Evolutionary conservation across 2,797 vertebrate genomes (phyloP).

Genomic region (Mormyrops boulengeri): DNA sequence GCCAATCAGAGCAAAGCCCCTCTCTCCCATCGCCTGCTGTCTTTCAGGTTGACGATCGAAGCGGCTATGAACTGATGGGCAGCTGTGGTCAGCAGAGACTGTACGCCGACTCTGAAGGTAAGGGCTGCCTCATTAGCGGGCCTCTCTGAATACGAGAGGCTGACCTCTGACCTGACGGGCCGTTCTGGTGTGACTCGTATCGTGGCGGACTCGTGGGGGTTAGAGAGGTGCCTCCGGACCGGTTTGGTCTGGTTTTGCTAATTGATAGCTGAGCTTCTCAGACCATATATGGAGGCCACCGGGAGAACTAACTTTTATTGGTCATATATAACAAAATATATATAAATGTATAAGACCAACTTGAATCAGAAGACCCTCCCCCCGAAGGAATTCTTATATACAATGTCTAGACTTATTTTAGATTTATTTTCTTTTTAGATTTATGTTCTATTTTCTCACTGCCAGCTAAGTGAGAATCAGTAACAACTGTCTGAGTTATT

Average conservation of each 20-base stretch:
- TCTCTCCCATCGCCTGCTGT: not conserved
- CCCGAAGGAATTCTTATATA: not conserved
- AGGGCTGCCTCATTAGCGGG: not conserved
- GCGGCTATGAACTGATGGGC: slow-evolving; percentile 36
- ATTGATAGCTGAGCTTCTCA: not conserved
- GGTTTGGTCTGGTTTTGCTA: not conserved
- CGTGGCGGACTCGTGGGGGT: not conserved
- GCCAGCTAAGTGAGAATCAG: not conserved
- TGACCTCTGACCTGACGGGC: not conserved
- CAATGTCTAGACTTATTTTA: slow-evolving; percentile 18
- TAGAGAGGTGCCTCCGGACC: not conserved
- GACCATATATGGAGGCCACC: not conserved
- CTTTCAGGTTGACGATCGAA: slow-evolving; percentile 35
- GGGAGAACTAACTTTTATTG: not conserved
- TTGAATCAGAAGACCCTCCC: not conserved
- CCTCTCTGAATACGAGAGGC: not conserved
- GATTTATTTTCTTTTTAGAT: slow-evolving; percentile 14
- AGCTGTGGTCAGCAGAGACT: slow-evolving; percentile 33
- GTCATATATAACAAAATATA: not conserved
- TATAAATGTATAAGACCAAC: not conserved
- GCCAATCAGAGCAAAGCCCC: not conserved
- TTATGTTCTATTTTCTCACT: not conserved
- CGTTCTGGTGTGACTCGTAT: not conserved
- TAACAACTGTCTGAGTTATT: not conserved
- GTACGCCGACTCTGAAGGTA: slow-evolving; percentile 18